These are phyloP conservation scores for Erebia palarica DNA, from an alignment of 2,888 invertebrate species.

Conservation along the genomic window DNA sequence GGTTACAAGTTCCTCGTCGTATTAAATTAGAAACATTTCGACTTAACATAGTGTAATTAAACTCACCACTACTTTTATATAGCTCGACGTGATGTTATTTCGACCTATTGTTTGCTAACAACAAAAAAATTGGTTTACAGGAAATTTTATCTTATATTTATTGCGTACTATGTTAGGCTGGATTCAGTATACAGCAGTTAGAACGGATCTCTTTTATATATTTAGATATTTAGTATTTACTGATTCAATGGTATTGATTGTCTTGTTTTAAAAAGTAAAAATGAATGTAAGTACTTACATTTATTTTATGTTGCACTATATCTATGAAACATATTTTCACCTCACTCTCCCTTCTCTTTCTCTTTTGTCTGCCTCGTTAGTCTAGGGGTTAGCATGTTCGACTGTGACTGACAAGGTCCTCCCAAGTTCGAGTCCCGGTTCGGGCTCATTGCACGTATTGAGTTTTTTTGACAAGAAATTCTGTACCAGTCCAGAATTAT, in stretches of 20 bases:
- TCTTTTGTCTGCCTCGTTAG: too few species aligned
- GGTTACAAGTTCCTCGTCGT: neutral
- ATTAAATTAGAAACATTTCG: neutral
- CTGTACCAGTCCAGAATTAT: too few species aligned
- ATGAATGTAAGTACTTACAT: too few species aligned
- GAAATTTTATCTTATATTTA: neutral
- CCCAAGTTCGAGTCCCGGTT: too few species aligned
- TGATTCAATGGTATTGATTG: neutral
- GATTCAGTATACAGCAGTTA: neutral
- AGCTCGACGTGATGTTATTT: neutral
- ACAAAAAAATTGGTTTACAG: neutral
- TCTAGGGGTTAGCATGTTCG: too few species aligned
- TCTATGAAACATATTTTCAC: too few species aligned
- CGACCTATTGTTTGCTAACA: neutral
- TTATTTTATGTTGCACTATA: too few species aligned
- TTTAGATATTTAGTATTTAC: conserved; percentile 1
- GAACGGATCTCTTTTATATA: neutral
- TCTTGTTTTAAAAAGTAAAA: neutral
- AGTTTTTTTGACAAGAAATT: too few species aligned
- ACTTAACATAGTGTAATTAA: neutral
- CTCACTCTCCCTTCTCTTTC: too few species aligned
- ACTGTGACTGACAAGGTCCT: too few species aligned
- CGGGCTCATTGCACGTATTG: too few species aligned
- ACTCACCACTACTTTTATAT: neutral
- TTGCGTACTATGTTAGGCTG: neutral